Base-by-base conservation (phyloP, 2,888 invertebrate genomes). In the Apodemia duryi region DNA sequence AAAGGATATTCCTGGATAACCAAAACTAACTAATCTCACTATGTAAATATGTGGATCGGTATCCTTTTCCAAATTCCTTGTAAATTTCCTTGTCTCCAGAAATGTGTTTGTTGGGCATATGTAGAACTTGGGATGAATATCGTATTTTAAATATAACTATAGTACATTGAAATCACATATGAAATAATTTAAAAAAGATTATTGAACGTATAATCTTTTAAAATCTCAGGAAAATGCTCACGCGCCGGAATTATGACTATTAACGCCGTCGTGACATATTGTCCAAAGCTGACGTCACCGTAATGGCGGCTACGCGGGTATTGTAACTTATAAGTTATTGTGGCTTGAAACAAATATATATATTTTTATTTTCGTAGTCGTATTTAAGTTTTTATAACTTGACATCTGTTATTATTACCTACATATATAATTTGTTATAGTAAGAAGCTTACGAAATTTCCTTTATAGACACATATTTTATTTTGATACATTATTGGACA, bases 141-240 rank as follows among this genome's bases (percentile, higher is more conserved):
- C 11, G 6, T 57, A 32, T 10, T 29, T 63, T 54, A 46, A 46
- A 46, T 13, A 46, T 46, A 54, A 43, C 63, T 63, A 29, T 54
- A 54, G 21, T 28, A 28, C 4, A 6, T 73, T 71, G 79, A 76
- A 79, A 73, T 82, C 77, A 77, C 71, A 82, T 79, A 78, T 79
- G 80, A 71, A 77, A 74, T 46, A 46, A n/a, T 46, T 35, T 32
- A 32, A 0, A 46, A 2, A 3, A 13, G 13, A 46, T 46, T 13
- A 46, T 4, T 1, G 0, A 46, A 46, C 13, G 5, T 41, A 10
- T 43, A 43, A 43, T 43, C 43, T 11, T 4, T 43, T 41, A 7
- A 9, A 43, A 11, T 43, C 3, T 43, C 43, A 0, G 11, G 3
- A 43, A 43, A 10, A 11, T 43, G 3, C 46, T 46, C 46, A 46